Evolutionary conservation across 2,113 vertebrate species (phyloP).

Genomic region (Natator depressus): DNA sequence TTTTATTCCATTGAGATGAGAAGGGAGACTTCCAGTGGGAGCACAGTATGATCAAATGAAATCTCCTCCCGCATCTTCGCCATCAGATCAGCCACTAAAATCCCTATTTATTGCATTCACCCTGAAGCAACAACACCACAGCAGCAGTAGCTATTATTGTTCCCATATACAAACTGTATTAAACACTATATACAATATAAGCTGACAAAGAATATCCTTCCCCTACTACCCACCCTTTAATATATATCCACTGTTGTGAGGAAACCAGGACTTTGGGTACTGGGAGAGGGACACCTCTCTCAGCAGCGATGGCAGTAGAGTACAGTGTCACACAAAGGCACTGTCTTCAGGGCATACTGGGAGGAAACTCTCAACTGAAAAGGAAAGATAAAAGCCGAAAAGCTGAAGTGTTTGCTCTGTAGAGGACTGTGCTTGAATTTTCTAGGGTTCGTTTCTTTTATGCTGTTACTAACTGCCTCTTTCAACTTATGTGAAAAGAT

Average conservation of each 20-base stretch:
- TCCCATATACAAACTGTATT: conserved; percentile 55
- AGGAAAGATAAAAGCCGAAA: conserved; percentile 43
- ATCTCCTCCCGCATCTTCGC: conserved; percentile 25
- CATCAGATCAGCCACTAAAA: background rate
- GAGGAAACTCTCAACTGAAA: conserved; percentile 28
- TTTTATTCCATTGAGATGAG: conserved; percentile 2
- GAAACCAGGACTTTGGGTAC: conserved; percentile 21
- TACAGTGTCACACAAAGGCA: background rate
- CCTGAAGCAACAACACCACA: conserved; percentile 47
- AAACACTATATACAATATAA: conserved; percentile 58
- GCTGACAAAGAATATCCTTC: conserved; percentile 54
- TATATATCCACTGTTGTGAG: conserved; percentile 21
- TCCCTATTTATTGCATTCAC: conserved; percentile 58
- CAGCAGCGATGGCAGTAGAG: background rate
- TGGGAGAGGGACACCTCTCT: background rate
- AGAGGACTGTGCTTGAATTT: conserved; percentile 30
- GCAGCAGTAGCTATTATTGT: conserved; percentile 49
- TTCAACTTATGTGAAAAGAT: conserved; percentile 38
- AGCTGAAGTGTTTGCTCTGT: background rate
- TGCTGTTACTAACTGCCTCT: conserved; percentile 12
- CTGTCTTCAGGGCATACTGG: background rate
- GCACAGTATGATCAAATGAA: conserved; percentile 40
- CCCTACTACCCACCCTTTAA: conserved; percentile 36
- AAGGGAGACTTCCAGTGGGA: conserved; percentile 5
- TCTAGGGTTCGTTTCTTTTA: background rate